These are phyloP conservation scores for Metaphire vulgaris DNA, from an alignment of 1,140 invertebrate species.

Conservation along the genomic window DNA sequence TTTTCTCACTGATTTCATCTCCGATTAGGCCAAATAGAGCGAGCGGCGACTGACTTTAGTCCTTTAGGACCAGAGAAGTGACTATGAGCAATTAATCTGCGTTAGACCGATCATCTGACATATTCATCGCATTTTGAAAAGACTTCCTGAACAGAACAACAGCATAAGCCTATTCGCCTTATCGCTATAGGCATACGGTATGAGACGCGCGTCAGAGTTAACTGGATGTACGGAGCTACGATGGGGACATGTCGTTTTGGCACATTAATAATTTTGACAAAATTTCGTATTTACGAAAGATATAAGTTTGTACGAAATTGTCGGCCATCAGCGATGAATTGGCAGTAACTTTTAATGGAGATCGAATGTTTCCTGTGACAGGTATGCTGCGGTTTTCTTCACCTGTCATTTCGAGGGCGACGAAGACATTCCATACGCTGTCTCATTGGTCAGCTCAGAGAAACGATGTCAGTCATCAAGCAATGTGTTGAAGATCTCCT, in stretches of 20 bases:
- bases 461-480: not conserved
- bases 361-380: not conserved
- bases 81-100: too few relatives aligned
- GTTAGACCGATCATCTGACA: too few relatives aligned
- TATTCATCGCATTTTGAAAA: too few relatives aligned
- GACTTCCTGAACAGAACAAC: too few relatives aligned
- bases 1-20: too few relatives aligned
- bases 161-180: too few relatives aligned
- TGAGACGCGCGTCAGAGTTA: too few relatives aligned
- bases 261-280: not conserved
- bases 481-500: not conserved
- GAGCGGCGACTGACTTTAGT: too few relatives aligned
- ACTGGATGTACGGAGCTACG: too few relatives aligned
- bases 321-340: not conserved
- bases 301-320: not conserved
- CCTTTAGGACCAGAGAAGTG: too few relatives aligned
- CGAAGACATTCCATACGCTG: not conserved
- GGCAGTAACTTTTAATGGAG: not conserved
- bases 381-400: not conserved
- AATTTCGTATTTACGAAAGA: not conserved
- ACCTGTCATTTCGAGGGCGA: not conserved
- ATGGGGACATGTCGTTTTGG: not conserved
- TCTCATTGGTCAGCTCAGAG: not conserved
- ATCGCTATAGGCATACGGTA: too few relatives aligned
- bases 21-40: too few relatives aligned